These are phyloP conservation scores for Lithophane leautieri DNA, from an alignment of 2,888 invertebrate species.

Conservation along the genomic window DNA sequence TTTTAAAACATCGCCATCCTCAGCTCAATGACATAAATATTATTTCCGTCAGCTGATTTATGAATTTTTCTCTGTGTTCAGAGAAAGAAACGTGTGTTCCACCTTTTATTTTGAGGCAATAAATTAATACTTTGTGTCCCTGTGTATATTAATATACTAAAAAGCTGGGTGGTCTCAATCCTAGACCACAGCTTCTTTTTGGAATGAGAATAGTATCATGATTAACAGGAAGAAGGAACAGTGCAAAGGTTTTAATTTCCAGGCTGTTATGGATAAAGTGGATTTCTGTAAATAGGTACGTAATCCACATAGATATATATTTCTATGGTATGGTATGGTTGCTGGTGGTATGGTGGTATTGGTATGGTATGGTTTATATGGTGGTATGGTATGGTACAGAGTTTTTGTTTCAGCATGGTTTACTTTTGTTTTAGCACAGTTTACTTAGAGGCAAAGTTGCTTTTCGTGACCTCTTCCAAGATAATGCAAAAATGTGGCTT, in stretches of 20 bases:
- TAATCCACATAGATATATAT: too few relatives aligned
- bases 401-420: neutral
- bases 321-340: too few relatives aligned
- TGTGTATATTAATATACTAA: neutral
- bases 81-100: slow-evolving; percentile 38
- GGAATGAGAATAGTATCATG: neutral
- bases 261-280: neutral
- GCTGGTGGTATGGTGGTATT: too few relatives aligned
- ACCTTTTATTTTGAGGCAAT: slow-evolving; percentile 40
- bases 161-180: slow-evolving; percentile 22
- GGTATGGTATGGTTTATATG: too few relatives aligned
- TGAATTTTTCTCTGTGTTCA: slow-evolving; percentile 52
- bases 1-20: slow-evolving; percentile 43
- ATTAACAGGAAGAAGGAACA: neutral
- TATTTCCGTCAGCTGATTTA: slow-evolving; percentile 68
- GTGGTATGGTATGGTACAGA: too few relatives aligned
- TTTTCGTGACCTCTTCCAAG: neutral
- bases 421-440: neutral
- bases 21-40: slow-evolving; percentile 64
- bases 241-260: neutral
- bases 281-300: neutral
- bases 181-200: neutral
- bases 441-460: neutral
- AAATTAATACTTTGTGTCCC: slow-evolving; percentile 26
- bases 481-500: neutral